Evolutionary conservation across 2,797 vertebrate genomes (phyloP), one percentile per base, ranked within the genome.

Genomic region (Acridotheres tristis): DNA sequence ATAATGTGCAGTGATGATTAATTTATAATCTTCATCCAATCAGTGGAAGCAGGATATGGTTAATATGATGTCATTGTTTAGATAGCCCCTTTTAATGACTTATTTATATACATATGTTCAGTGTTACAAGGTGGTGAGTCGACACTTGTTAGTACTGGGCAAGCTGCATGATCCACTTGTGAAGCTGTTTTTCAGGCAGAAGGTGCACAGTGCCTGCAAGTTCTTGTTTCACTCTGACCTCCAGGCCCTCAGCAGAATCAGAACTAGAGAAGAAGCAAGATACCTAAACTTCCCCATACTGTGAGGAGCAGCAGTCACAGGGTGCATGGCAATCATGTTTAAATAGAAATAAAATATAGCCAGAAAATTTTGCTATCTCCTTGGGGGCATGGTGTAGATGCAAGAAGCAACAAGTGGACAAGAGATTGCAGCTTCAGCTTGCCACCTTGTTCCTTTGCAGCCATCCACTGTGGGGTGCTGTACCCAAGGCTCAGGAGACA

Each of bases 381-480:
- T 6, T 36, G n/a, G 16, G 6, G 47, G 8, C 11, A 45, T 1
- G 4, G 18, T 34, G 47, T 25, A 22, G 29, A 18, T 32, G 36
- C 29, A 87, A 71, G 57, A 88, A 83, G 13, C 5, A 74, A 10
- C 34, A 76, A 42, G 23, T 47, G 27, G 61, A 36, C 50, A 36
- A 67, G 16, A 34, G 20, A 16, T 17, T 30, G 10, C 17, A 50
- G 25, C 21, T 94, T 54, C 61, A 51, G 11, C 58, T 74, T 90
- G 19, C 22, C 38, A 26, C 16, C 30, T 61, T 34, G 20, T 17
- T 77, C 72, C 71, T 23, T 50, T 81, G 48, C 71, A 67, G 45
- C 55, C 55, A 38, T 75, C 87, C 87, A 85, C 90, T 71, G 61
- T 73, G 85, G 71, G 92, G 83, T 93, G 85, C 86, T 87, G 59